phyloP scores from a whole-genome alignment of 2,888 invertebrate species.

The Ophonus ardosiacus region DNA sequence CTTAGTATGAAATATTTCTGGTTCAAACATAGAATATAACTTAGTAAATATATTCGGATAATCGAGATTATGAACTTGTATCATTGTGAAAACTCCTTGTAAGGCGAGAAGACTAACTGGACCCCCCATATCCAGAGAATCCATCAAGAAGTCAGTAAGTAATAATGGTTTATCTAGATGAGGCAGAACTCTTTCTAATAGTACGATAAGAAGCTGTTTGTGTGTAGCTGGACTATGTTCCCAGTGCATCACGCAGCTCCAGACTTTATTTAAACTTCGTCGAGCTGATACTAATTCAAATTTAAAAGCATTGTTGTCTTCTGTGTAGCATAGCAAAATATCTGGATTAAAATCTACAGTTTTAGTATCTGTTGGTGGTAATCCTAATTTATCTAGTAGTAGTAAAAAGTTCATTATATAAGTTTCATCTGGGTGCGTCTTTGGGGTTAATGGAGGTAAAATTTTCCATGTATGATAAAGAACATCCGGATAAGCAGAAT shows the following conservation, averaged over 20 bases:
- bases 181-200: conserved; percentile 90
- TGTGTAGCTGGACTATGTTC: conserved; percentile 83
- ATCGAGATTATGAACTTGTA: conserved; percentile 94
- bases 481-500: conserved; percentile 85
- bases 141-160: conserved; percentile 94
- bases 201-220: conserved; percentile 86
- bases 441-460: conserved; percentile 79
- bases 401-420: conserved; percentile 73
- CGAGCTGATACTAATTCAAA: conserved; percentile 79
- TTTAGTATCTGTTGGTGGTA: conserved; percentile 28
- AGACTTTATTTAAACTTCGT: conserved; percentile 84
- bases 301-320: conserved; percentile 76
- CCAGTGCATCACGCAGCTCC: conserved; percentile 88
- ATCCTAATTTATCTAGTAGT: conserved; percentile 72
- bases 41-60: conserved; percentile 97
- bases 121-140: conserved; percentile 92
- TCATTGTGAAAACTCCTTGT: conserved; percentile 93
- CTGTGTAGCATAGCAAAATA: conserved; percentile 73
- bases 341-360: conserved; percentile 67
- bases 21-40: conserved; percentile 95
- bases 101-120: conserved; percentile 92
- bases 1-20: conserved; percentile 93
- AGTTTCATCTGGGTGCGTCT: conserved; percentile 75
- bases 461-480: conserved; percentile 84
- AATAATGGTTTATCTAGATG: conserved; percentile 89